Base-by-base conservation (phyloP, 1,140 invertebrate species). In the Diplogasteroides magnus region DNA sequence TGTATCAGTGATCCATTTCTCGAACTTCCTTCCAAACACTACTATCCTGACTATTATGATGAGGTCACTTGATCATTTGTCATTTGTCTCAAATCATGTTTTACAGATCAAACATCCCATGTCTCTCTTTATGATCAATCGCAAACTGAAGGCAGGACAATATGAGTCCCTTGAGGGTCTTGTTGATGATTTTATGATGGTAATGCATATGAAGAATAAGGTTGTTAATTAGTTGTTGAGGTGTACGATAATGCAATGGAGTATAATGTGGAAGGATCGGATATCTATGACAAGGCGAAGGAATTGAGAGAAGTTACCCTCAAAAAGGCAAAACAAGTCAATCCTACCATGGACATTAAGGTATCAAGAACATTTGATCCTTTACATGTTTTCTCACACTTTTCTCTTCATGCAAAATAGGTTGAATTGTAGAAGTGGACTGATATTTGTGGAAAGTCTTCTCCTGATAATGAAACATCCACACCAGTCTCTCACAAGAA, bases 181-280 rank as follows among this genome's bases (percentile, higher is more conserved):
- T 1, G 65, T 79, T 0, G 63, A 69, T 14, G 76, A 77, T 55
- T 48, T 81, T 1, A 32, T 64, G 71, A 66, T 75, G 90, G 62
- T 64, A n/a, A n/a, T n/a, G n/a, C n/a, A n/a, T n/a, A n/a, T n/a
- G n/a, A n/a, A n/a, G n/a, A n/a, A n/a, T n/a, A n/a, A n/a, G n/a
- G n/a, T n/a, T n/a, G n/a, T n/a, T n/a, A n/a, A n/a, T n/a, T n/a
- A n/a, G n/a, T n/a, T n/a, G 14, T 70, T 37, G 27, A 71, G 59
- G 94, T 98, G 90, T 95, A 98, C 86, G 91, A 97, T 82, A 98
- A 97, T 86, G 94, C 94, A 6, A 94, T 93, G 82, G 89, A 90
- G 76, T 98, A 96, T 83, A 97, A 97, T 83, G 85, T 90, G 63
- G 89, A 91, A 56, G 90, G 91, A 64, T 93, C 92, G 2, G 88